Percentiles rank a stretch among this genome's conserved stretches.
These are phyloP conservation scores for Cercopithecus diana DNA, from an alignment of 2,797 vertebrate genomes.

Conservation along the genomic window DNA sequence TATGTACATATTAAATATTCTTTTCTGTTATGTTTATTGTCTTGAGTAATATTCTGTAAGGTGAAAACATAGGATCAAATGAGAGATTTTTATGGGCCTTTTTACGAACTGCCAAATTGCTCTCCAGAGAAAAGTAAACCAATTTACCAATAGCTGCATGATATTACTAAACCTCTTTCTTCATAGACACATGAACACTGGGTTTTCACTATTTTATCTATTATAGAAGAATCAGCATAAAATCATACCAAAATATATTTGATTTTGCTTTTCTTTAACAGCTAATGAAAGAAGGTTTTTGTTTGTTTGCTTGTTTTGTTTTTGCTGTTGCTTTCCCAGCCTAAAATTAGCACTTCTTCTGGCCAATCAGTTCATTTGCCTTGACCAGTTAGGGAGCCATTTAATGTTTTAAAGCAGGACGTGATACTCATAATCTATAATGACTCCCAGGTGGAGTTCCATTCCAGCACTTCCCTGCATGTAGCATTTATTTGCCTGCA, in stretches of 20 bases:
- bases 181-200: not conserved
- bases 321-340: not conserved
- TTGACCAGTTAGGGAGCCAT: not conserved
- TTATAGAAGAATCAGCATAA: slow-evolving; percentile 16
- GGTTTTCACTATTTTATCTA: slow-evolving; percentile 49
- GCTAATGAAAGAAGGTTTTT: not conserved
- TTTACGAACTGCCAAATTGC: not conserved
- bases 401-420: not conserved
- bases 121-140: slow-evolving; percentile 52
- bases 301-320: not conserved
- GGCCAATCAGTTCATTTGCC: not conserved
- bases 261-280: not conserved
- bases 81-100: slow-evolving; percentile 27
- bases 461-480: not conserved
- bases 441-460: not conserved
- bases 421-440: not conserved
- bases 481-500: not conserved
- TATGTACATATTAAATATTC: slow-evolving; percentile 25
- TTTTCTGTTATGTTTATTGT: slow-evolving; percentile 52
- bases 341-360: not conserved
- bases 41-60: slow-evolving; percentile 19
- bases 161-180: slow-evolving; percentile 25
- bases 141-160: not conserved
- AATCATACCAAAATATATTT: not conserved
- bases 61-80: slow-evolving; percentile 19